Percentiles rank a stretch among this genome's conserved stretches.
Conservation (phyloP, 1,140 invertebrate species). For the Hylyphantes graminicola region DNA sequence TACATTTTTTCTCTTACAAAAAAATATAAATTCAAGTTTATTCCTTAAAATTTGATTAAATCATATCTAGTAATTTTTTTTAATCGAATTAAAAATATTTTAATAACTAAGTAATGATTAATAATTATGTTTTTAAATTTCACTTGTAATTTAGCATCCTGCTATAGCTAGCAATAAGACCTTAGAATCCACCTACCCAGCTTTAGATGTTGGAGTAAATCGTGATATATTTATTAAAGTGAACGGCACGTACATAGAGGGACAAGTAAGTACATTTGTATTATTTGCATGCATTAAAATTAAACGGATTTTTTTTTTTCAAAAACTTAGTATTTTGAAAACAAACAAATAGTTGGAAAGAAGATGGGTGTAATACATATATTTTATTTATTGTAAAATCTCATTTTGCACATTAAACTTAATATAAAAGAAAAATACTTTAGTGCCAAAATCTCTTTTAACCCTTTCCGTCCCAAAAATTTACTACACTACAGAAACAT, state of each 20-base stretch:
- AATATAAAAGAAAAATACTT: too few species aligned
- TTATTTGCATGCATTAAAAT: too few species aligned
- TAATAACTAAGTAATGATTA: background rate
- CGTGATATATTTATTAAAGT: slow-evolving; percentile 57
- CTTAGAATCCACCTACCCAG: slow-evolving; percentile 56
- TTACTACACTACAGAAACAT: too few species aligned
- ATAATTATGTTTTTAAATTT: slow-evolving; percentile 6
- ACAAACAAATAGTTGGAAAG: too few species aligned
- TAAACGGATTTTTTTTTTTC: too few species aligned
- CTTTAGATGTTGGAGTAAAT: slow-evolving; percentile 58
- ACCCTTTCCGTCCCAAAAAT: too few species aligned
- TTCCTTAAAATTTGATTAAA: background rate
- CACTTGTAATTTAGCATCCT: slow-evolving; percentile 51
- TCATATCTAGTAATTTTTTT: background rate
- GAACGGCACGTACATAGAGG: slow-evolving; percentile 45
- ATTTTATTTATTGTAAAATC: too few species aligned
- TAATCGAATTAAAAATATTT: background rate
- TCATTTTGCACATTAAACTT: too few species aligned
- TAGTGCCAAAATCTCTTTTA: too few species aligned
- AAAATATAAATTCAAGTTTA: background rate
- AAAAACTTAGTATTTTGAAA: too few species aligned
- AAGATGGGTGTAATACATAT: too few species aligned
- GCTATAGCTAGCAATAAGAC: slow-evolving; percentile 57
- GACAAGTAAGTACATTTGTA: slow-evolving; percentile 22
- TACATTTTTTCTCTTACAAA: background rate